Base-by-base conservation (phyloP, 2,888 invertebrate genomes). In the Scrobipalpa atriplicella region DNA sequence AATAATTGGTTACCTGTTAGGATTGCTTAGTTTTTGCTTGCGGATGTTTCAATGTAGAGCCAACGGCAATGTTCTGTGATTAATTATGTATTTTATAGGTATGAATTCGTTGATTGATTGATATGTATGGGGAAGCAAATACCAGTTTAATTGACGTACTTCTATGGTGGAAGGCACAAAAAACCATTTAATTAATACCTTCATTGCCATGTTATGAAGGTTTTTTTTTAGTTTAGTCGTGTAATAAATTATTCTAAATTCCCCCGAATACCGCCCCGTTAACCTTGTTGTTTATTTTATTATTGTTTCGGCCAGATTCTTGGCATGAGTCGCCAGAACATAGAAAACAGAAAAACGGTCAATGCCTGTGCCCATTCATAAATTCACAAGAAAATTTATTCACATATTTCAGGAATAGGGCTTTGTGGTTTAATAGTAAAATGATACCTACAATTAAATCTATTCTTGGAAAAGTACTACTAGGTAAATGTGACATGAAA, bases 271-370 rank as follows among this genome's bases (percentile, higher is more conserved):
- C 56, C 39, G 41, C 47, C 39, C 58, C 11, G 58, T 29, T 65
- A 58, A 52, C 65, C 58, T 65, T 65, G 56, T 47, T 65, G 29
- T 65, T 65, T 60, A 36, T 58, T 29, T 47, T 60, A 65, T 52
- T 64, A 51, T 64, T 64, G 56, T 58, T 64, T 52, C 52, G 13
- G 13, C 19, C 47, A 51, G 21, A 66, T 66, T 66, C 66, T 66
- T 66, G 66, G 62, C 62, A 66, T 6, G 5, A 19, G 19, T 19
- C 56, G 29, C 52, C 5, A 29, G 29, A 52, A 18, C 10, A 1
- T 10, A 10, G 29, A 21, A 21, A 56, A 2, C 47, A 6, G 65
- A 61, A 36, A 52, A 52, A 11, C n/a, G n/a, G 16, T 29, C 62
- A 62, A 11, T 62, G 41, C 47, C 64, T 56, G 64, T 39, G 18